These are phyloP conservation scores for Cheirogaleus major DNA, from an alignment of 2,797 vertebrate genomes.

Conservation along the genomic window DNA sequence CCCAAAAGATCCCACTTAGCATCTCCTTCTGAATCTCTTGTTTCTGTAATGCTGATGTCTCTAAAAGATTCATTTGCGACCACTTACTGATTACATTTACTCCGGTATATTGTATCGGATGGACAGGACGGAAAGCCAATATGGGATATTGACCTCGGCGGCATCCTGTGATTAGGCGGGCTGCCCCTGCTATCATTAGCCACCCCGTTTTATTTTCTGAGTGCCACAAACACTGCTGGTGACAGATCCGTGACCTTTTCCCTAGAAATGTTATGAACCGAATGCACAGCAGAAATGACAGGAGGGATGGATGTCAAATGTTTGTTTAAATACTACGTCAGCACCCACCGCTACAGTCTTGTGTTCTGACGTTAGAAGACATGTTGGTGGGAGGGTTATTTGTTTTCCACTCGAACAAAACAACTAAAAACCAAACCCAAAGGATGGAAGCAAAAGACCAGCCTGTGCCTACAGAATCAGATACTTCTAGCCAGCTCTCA, in stretches of 20 bases:
- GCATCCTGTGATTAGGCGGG: slow-evolving; percentile 85
- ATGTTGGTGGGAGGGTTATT: neutral
- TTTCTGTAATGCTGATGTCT: slow-evolving; percentile 88
- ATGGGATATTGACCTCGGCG: slow-evolving; percentile 90
- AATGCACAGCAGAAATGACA: slow-evolving; percentile 65
- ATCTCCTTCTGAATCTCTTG: slow-evolving; percentile 84
- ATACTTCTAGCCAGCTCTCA: neutral
- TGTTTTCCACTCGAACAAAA: neutral
- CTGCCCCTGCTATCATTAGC: slow-evolving; percentile 79
- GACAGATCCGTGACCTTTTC: slow-evolving; percentile 77
- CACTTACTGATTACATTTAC: slow-evolving; percentile 94
- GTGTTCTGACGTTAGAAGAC: slow-evolving; percentile 30
- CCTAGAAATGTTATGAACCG: slow-evolving; percentile 67
- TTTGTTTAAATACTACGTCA: slow-evolving; percentile 31
- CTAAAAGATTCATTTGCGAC: slow-evolving; percentile 91
- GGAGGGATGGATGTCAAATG: slow-evolving; percentile 52
- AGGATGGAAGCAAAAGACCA: neutral
- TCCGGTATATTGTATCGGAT: slow-evolving; percentile 91
- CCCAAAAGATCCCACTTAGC: slow-evolving; percentile 96
- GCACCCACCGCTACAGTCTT: neutral
- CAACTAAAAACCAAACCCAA: slow-evolving; percentile 10
- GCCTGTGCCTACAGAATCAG: neutral
- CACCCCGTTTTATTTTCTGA: slow-evolving; percentile 75
- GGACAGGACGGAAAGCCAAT: slow-evolving; percentile 90
- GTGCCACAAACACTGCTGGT: slow-evolving; percentile 69